These are phyloP conservation scores for Bubalus kerabau DNA, from an alignment of 2,113 vertebrate genomes.

Conservation along the genomic window DNA sequence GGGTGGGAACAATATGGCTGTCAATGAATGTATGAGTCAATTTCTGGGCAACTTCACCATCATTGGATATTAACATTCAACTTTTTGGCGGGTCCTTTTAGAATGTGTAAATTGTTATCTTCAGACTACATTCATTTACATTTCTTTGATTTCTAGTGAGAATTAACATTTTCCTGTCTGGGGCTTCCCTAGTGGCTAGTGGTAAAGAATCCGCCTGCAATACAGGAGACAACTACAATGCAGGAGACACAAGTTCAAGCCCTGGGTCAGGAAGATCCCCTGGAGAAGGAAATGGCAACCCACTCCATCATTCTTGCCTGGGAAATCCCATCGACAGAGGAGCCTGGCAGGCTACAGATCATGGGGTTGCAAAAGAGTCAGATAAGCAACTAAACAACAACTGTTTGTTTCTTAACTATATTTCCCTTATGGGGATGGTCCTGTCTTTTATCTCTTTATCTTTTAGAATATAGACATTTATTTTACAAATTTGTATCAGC, in stretches of 20 bases:
- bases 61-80: background rate
- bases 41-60: background rate
- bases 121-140: constrained; percentile 16
- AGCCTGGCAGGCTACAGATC: background rate
- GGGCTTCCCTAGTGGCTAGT: background rate
- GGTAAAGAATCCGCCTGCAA: background rate
- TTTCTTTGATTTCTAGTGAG: constrained; percentile 48
- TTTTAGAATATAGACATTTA: constrained; percentile 36
- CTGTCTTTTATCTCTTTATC: constrained; percentile 28
- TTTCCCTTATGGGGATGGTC: constrained; percentile 29
- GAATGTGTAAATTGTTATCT: constrained; percentile 18
- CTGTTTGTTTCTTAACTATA: constrained; percentile 35
- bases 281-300: background rate
- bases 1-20: background rate
- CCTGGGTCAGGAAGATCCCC: background rate
- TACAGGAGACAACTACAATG: background rate
- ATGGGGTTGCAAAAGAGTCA: background rate
- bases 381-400: background rate
- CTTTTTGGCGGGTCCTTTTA: background rate
- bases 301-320: background rate
- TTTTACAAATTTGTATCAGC: constrained; percentile 56
- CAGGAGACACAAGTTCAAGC: background rate
- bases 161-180: constrained; percentile 1
- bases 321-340: background rate
- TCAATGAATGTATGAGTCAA: background rate